Base-by-base conservation (phyloP, 1,140 invertebrate species). In the Cardiocondyla obscurior region DNA sequence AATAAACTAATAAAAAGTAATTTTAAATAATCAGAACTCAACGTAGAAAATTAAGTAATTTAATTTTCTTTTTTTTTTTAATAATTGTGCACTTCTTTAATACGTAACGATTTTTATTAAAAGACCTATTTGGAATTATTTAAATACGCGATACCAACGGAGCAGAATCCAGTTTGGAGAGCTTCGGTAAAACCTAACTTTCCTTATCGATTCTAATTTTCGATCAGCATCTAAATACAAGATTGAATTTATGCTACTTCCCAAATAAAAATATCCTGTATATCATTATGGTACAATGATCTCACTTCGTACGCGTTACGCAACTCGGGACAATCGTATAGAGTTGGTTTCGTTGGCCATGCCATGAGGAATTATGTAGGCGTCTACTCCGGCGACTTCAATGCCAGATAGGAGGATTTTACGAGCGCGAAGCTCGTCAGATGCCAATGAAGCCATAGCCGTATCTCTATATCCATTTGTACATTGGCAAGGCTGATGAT, bases 301-400 rank as follows among this genome's bases (percentile, higher is more conserved):
- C 58, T 62, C 55, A 44, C 57, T 10, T 30, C 22, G 65, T 51
- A n/a, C 49, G 30, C 33, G 33, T 83, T 87, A 65, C 81, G 70
- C 39, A 85, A 86, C 51, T 57, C 46, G 33, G 33, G 36, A 67
- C 74, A 53, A 49, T 25, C 62, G 46, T 46, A 28, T 36, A 42
- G 22, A 36, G 65, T 55, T 58, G 16, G 28, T 67, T 51, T 72
- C 53, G 39, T 58, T 65, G 16, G 39, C 49, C 60, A 62, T 51
- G 76, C 69, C n/a, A n/a, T n/a, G 60, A 22, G 33, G 28, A 30
- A 70, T 33, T 25, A 36, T 53, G 82, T 83, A 81, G 82, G 16
- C 51, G 72, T 25, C 49, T 49, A 36, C 70, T 57, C 55, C 57
- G 82, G 87, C 83, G 86, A 88, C 86, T 88, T 88, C 65, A 87